Evolutionary conservation across 2,797 vertebrate species (phyloP), one percentile per base, ranked within the genome.

Genomic region (Xenops minutus): DNA sequence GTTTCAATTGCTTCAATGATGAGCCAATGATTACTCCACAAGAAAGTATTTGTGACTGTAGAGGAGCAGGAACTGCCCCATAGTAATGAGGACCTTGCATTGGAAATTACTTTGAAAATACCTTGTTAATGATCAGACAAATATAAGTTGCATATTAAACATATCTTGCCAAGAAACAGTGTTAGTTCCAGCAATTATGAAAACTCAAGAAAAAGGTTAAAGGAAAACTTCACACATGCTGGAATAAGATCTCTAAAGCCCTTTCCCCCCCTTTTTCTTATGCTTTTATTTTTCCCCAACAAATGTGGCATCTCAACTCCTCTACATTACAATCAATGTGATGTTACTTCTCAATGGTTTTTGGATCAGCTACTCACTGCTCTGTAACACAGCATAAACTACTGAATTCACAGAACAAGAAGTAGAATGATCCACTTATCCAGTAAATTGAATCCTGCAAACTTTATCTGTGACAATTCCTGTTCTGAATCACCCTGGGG

Each of bases 1-100:
- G 78, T 83, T 94, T 87, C 58, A 83, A 62, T 56, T 89, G 79
- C 74, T 96, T 81, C 88, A 41, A 4, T 54, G n/a, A 76, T 81
- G 78, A 75, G 68, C 34, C 81, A 94, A 14, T 72, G 46, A 85
- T 34, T 90, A 59, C 21, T 87, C 37, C 46, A 39, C 29, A 24
- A 68, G n/a, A 71, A 92, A 86, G 24, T 82, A 63, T 91, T 85
- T 89, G 66, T 5, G 29, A 41, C 64, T 12, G 0, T 46, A 89
- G 85, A 74, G 1, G 3, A 85, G 48, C 71, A 78, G 58, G 66
- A 69, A 44, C 43, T 79, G 44, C 48, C 17, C 8, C 54, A 4
- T 61, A 44, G 66, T 91, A 91, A 75, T 52, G 32, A 88, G 18
- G 27, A 62, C 41, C 52, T 62, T 23, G 15, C 22, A 15, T 24